These are phyloP conservation scores for Eurystomus glaucurus DNA, from an alignment of 2,797 vertebrate species.

Conservation along the genomic window DNA sequence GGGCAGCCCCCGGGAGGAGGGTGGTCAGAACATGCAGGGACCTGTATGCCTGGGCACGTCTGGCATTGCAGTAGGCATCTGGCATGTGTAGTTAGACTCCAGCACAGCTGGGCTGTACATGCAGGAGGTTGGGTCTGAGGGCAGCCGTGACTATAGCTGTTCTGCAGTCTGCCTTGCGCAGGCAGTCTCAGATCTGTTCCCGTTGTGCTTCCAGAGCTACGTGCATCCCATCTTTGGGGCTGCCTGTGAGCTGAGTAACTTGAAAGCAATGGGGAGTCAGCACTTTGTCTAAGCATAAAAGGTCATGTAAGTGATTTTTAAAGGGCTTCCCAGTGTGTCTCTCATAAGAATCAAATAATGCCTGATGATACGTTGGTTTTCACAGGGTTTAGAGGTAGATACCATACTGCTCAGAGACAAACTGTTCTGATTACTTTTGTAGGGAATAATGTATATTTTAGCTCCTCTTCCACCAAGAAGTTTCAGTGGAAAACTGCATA, in stretches of 20 bases:
- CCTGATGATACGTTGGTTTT: background rate
- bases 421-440: conserved; percentile 10
- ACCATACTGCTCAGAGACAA: background rate
- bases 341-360: background rate
- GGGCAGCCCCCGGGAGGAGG: background rate
- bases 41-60: background rate
- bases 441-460: background rate
- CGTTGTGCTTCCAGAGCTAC: background rate
- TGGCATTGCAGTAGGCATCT: background rate
- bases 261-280: background rate
- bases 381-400: background rate
- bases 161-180: background rate
- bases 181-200: background rate
- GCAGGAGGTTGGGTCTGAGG: background rate
- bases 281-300: background rate
- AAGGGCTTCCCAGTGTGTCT: background rate
- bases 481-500: background rate
- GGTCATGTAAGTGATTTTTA: background rate
- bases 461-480: background rate
- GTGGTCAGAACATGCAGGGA: background rate
- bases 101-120: background rate
- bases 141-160: background rate
- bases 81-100: background rate
- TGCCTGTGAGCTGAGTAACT: background rate
- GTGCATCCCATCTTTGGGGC: background rate